phyloP scores from a whole-genome alignment of 2,797 vertebrate species.

The Acomys russatus region DNA sequence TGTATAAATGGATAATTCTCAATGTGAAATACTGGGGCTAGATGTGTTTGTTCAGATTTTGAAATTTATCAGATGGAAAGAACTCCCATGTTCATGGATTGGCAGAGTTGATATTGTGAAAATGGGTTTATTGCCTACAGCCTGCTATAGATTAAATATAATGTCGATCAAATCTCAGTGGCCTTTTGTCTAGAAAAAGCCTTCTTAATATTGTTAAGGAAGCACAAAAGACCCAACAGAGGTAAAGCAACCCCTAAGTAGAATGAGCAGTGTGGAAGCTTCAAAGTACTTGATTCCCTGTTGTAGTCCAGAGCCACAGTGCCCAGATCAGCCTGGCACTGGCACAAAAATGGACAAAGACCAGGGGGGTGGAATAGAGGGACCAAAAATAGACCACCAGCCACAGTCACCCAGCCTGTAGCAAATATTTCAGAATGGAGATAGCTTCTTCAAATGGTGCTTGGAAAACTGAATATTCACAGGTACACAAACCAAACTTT shows the following conservation, averaged over 20 bases:
- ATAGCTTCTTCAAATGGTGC: not conserved
- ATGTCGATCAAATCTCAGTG: not conserved
- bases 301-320: not conserved
- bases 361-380: not conserved
- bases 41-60: not conserved
- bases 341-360: not conserved
- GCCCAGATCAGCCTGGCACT: not conserved
- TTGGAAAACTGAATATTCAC: not conserved
- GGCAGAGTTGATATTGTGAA: not conserved
- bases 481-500: not conserved
- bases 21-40: not conserved
- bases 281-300: not conserved
- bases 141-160: not conserved
- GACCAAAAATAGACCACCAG: not conserved
- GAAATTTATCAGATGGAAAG: not conserved
- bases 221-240: not conserved
- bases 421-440: not conserved
- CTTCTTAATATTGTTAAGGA: not conserved
- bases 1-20: not conserved
- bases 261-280: not conserved
- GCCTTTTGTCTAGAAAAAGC: not conserved
- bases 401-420: not conserved
- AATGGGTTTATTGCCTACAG: not conserved
- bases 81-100: not conserved
- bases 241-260: not conserved